Conservation (phyloP, 64 coral and sea anemone species). For the Pocillopora verrucosa region DNA sequence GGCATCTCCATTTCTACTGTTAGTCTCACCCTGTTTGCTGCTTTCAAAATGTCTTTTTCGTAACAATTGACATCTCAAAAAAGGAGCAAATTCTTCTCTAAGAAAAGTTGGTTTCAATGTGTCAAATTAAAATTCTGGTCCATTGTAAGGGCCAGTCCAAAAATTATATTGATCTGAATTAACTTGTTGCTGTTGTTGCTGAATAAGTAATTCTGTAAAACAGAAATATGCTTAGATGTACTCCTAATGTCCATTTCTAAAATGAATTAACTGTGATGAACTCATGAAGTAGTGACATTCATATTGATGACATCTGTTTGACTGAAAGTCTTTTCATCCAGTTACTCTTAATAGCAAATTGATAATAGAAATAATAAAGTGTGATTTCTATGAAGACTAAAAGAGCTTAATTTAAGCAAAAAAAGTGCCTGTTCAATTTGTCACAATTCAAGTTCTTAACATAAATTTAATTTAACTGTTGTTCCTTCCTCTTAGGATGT, state of each 20-base stretch:
- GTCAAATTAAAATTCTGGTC: background rate
- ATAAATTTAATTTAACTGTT: too few species aligned
- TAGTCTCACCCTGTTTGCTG: slow-evolving; percentile 79
- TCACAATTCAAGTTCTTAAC: too few species aligned
- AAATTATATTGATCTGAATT: background rate
- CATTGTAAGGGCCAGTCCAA: background rate
- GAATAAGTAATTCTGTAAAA: background rate
- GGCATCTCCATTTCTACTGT: slow-evolving; percentile 85
- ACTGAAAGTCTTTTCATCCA: too few species aligned
- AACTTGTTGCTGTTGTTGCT: background rate
- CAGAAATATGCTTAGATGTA: background rate
- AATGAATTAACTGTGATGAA: background rate
- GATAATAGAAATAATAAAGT: too few species aligned
- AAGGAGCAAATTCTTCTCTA: background rate
- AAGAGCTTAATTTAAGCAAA: too few species aligned
- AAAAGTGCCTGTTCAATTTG: too few species aligned
- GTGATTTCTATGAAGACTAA: too few species aligned
- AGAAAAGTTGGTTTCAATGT: background rate
- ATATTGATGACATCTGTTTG: too few species aligned
- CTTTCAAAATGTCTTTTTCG: slow-evolving; percentile 76
- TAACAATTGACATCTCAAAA: background rate
- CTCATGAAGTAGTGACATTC: background rate
- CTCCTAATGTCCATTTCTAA: background rate
- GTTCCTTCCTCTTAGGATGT: too few species aligned
- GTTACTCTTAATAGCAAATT: too few species aligned